phyloP scores from a whole-genome alignment of 1,140 invertebrate species.

The Pomacea maculata region DNA sequence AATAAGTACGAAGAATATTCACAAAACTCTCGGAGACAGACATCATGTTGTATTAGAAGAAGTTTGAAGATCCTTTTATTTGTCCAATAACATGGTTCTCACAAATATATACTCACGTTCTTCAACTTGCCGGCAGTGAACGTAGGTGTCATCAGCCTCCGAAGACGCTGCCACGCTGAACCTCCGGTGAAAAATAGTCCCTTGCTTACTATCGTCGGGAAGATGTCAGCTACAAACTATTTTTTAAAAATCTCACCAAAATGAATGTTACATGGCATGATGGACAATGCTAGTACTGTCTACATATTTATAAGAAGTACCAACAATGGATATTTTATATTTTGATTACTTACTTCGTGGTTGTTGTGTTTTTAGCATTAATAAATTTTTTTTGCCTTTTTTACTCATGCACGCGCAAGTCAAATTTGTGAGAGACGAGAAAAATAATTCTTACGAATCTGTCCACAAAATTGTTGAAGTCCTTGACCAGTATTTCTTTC shows the following conservation, averaged over 20 bases:
- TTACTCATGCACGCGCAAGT: too few species aligned
- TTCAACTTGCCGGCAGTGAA: background rate
- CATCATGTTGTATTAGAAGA: background rate
- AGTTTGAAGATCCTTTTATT: background rate
- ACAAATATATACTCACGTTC: background rate
- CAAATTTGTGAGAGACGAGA: too few species aligned
- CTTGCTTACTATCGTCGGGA: background rate
- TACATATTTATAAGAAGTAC: too few species aligned
- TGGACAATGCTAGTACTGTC: too few species aligned
- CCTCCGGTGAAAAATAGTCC: background rate
- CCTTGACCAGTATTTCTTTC: slow-evolving; percentile 17
- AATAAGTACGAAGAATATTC: too few species aligned
- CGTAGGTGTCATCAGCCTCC: slow-evolving; percentile 1
- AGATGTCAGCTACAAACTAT: background rate
- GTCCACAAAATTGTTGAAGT: slow-evolving; percentile 15
- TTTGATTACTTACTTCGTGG: too few species aligned
- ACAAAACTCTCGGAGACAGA: background rate
- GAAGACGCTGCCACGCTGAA: background rate
- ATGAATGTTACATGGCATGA: background rate
- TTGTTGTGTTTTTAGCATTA: too few species aligned
- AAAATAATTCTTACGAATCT: background rate
- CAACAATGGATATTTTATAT: too few species aligned
- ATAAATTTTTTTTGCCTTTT: too few species aligned
- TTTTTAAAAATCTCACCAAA: background rate
- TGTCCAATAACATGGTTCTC: background rate